These are phyloP conservation scores for Pseudomugil tenellus DNA, from an alignment of 2,797 vertebrate species.

Conservation along the genomic window DNA sequence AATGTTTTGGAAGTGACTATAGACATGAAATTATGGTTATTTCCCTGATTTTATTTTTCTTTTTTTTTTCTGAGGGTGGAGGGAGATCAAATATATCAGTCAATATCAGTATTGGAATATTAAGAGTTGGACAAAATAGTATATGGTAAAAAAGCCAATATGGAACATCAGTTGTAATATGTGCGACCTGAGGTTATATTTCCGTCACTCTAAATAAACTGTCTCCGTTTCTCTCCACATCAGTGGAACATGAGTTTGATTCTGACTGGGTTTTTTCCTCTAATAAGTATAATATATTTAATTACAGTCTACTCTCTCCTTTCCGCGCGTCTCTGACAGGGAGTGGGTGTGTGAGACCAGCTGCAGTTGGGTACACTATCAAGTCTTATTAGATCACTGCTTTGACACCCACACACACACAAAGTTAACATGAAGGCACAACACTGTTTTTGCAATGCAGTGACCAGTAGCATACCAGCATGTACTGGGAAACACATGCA, in stretches of 20 bases:
- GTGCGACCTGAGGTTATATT: background rate
- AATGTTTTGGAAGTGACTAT: too few relatives aligned
- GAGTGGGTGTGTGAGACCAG: constrained; percentile 75
- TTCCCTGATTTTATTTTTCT: too few relatives aligned
- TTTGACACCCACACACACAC: constrained; percentile 51
- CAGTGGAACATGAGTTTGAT: constrained; percentile 8
- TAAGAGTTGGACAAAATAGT: too few relatives aligned
- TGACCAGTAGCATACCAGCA: constrained; percentile 14
- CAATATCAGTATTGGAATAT: too few relatives aligned
- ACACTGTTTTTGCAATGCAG: constrained; percentile 24
- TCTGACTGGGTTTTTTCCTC: constrained; percentile 18
- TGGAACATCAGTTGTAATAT: too few relatives aligned
- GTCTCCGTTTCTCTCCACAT: constrained; percentile 2
- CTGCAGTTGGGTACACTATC: constrained; percentile 70
- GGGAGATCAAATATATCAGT: too few relatives aligned
- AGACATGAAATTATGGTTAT: too few relatives aligned
- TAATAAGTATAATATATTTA: constrained; percentile 70
- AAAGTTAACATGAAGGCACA: constrained; percentile 29
- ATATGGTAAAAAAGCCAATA: too few relatives aligned
- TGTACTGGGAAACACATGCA: background rate
- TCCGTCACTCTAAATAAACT: background rate
- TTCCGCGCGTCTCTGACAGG: constrained; percentile 57
- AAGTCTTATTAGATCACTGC: constrained; percentile 72
- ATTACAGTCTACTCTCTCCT: constrained; percentile 58
- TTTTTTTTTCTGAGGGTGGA: too few relatives aligned